Conservation (phyloP, 2,113 vertebrate genomes). For the Illadopsis cleaveri region DNA sequence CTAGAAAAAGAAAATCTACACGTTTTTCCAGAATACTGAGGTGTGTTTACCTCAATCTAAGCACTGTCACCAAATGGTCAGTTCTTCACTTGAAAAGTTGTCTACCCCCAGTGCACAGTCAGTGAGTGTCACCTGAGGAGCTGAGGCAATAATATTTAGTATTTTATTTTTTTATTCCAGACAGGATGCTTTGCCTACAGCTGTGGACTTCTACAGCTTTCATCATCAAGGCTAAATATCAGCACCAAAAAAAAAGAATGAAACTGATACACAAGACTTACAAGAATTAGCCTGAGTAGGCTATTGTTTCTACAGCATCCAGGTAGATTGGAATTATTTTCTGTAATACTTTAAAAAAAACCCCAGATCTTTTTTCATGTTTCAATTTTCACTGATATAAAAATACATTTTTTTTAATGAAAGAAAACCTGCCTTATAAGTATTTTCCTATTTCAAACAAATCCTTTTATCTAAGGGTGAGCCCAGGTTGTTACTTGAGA, state of each 20-base stretch:
- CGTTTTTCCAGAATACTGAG: background rate
- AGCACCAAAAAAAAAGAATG: background rate
- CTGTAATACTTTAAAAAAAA: background rate
- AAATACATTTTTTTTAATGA: background rate
- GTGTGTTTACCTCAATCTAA: background rate
- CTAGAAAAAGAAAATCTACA: background rate
- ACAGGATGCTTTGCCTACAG: background rate
- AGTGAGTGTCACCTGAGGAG: background rate
- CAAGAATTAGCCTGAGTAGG: background rate
- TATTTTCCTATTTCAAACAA: constrained; percentile 32
- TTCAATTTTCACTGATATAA: background rate
- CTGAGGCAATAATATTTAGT: background rate
- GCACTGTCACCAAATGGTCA: background rate
- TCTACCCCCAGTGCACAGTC: background rate
- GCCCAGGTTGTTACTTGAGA: constrained; percentile 27
- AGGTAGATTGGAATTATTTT: background rate
- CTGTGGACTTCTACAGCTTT: background rate
- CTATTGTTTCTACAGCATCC: background rate
- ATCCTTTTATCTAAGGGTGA: constrained; percentile 47
- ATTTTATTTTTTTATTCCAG: background rate
- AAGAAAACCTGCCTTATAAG: background rate
- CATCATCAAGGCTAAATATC: background rate
- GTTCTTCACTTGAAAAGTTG: background rate
- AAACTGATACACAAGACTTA: background rate
- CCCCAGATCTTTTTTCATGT: background rate